Conservation (phyloP, 2,888 invertebrate species). For the Cancer borealis region DNA sequence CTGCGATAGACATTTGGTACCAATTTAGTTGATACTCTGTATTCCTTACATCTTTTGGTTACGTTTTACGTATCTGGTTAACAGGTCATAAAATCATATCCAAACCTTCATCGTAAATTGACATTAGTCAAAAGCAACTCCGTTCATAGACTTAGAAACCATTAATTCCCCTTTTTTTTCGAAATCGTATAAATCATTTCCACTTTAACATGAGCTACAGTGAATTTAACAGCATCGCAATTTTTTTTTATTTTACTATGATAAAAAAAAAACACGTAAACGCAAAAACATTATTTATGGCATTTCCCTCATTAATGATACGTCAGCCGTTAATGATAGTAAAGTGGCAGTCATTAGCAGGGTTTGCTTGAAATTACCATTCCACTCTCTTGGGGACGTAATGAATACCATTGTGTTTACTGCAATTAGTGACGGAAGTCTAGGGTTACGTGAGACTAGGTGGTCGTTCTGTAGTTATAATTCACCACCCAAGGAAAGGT, state of each 20-base stretch:
- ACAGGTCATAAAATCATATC: no score
- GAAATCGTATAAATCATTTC: not conserved
- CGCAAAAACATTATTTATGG: not conserved
- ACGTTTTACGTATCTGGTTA: no score
- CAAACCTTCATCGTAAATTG: not conserved
- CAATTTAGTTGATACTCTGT: no score
- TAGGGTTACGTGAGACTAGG: not conserved
- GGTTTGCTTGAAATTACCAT: constrained; percentile 14
- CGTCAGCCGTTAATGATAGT: not conserved
- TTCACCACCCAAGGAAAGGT: not conserved
- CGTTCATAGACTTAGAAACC: not conserved
- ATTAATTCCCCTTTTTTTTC: not conserved
- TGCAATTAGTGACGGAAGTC: not conserved
- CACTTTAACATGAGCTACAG: not conserved
- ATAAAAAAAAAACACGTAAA: not conserved
- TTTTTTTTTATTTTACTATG: not conserved
- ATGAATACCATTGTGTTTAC: not conserved
- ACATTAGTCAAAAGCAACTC: not conserved
- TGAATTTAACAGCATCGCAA: not conserved
- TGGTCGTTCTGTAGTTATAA: not conserved
- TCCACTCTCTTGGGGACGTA: not conserved
- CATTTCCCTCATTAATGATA: not conserved
- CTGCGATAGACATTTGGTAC: not conserved
- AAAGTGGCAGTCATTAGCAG: not conserved
- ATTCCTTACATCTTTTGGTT: no score